Evolutionary conservation across 1,140 invertebrate genomes (phyloP).

Genomic region (Colletes gigas): DNA sequence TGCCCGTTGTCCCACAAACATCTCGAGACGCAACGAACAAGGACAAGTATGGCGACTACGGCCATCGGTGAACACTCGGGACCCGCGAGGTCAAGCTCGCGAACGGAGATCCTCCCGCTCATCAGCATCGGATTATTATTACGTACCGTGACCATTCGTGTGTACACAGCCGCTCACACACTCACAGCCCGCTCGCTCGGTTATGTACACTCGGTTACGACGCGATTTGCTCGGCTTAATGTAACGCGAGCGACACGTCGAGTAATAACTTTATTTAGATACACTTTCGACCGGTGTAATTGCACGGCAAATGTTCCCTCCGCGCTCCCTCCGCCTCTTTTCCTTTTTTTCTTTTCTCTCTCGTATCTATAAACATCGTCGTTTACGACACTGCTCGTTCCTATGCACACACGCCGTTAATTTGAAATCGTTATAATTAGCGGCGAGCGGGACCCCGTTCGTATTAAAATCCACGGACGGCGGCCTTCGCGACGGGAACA

Average conservation of each 20-base stretch:
- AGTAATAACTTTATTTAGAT: constrained; percentile 72
- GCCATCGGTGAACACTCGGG: constrained; percentile 29
- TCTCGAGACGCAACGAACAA: constrained; percentile 24
- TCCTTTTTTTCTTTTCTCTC: constrained; percentile 9
- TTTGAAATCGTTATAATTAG: constrained; percentile 69
- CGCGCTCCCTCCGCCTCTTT: not conserved
- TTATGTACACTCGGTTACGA: constrained; percentile 34
- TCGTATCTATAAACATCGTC: constrained; percentile 61
- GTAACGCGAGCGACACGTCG: constrained; percentile 64
- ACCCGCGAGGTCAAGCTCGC: constrained; percentile 33
- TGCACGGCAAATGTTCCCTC: constrained; percentile 55
- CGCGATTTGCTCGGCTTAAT: constrained; percentile 57
- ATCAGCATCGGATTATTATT: constrained; percentile 65
- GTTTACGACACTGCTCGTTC: constrained; percentile 61
- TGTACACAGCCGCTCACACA: constrained; percentile 18
- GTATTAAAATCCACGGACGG: constrained; percentile 40
- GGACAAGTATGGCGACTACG: constrained; percentile 23
- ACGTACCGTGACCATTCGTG: constrained; percentile 31
- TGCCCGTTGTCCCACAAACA: constrained; percentile 33
- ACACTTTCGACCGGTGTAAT: constrained; percentile 68
- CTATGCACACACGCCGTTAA: constrained; percentile 47
- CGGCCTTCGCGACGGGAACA: not conserved
- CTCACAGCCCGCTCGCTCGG: constrained; percentile 23
- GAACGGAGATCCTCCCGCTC: constrained; percentile 41
- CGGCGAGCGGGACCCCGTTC: constrained; percentile 17